phyloP scores from a whole-genome alignment of 2,797 vertebrate species.

The Brachyalestes nurse region DNA sequence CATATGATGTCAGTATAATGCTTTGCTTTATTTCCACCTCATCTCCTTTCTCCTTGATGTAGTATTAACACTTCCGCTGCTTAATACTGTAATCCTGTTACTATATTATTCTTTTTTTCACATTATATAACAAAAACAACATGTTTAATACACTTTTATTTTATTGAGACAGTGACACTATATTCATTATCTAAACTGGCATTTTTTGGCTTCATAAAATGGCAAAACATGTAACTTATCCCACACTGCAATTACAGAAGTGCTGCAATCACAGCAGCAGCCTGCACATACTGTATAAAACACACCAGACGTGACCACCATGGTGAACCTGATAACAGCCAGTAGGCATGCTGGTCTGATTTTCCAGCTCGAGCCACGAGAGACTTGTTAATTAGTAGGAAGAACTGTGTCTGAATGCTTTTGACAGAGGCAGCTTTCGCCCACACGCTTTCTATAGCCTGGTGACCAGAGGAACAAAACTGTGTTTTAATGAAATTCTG shows the following conservation, averaged over 20 bases:
- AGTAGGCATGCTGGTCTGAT: slow-evolving; percentile 35
- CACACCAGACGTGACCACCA: slow-evolving; percentile 39
- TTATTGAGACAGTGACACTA: neutral
- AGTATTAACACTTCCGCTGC: neutral
- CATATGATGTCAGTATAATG: slow-evolving; percentile 20
- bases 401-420: slow-evolving; percentile 40
- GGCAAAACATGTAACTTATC: neutral
- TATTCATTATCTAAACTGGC: neutral
- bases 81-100: neutral
- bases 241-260: slow-evolving; percentile 15
- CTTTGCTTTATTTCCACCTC: neutral
- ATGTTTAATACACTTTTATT: neutral
- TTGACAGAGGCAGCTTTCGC: slow-evolving; percentile 17
- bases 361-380: slow-evolving; percentile 36
- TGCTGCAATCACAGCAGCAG: slow-evolving; percentile 14
- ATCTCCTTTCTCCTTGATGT: slow-evolving; percentile 10
- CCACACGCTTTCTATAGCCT: slow-evolving; percentile 23
- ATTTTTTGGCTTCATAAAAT: neutral
- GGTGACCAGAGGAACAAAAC: slow-evolving; percentile 3
- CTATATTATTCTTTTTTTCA: slow-evolving; percentile 15
- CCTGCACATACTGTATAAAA: slow-evolving; percentile 8
- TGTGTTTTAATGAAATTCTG: neutral
- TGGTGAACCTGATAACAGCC: slow-evolving; percentile 39
- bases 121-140: neutral
- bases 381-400: slow-evolving; percentile 49